phyloP scores from a whole-genome alignment of 2,113 vertebrate species.

The Strix uralensis region DNA sequence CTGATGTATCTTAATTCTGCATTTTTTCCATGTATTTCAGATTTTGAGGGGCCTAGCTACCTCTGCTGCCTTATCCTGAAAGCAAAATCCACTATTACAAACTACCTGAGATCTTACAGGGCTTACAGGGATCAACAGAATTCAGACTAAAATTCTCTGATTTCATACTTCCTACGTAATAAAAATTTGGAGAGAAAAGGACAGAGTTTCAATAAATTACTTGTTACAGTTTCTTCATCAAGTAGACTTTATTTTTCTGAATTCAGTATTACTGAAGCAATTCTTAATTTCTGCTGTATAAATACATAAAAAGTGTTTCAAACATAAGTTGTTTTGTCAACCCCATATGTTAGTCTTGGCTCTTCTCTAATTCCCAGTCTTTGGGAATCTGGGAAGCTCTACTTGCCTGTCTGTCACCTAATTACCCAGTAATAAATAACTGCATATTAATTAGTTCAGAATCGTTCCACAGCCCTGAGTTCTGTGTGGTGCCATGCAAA shows the following conservation, averaged over 20 bases:
- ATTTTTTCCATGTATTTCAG: not conserved
- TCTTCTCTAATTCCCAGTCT: not conserved
- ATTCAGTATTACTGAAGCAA: not conserved
- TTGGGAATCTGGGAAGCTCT: not conserved
- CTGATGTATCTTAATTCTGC: not conserved
- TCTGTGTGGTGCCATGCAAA: not conserved
- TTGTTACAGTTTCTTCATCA: not conserved
- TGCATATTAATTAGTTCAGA: not conserved
- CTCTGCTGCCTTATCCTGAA: not conserved
- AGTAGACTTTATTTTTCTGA: not conserved
- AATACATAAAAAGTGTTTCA: not conserved
- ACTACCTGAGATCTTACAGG: not conserved
- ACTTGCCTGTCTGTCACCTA: conserved; percentile 3
- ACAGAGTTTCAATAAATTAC: not conserved
- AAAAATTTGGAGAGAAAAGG: not conserved
- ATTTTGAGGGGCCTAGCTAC: not conserved
- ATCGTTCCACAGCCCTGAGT: not conserved
- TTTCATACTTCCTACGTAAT: not conserved
- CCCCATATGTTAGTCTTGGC: not conserved
- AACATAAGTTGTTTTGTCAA: not conserved
- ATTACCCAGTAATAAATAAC: not conserved
- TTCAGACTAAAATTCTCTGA: not conserved
- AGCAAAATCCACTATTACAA: not conserved
- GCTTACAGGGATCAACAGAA: not conserved
- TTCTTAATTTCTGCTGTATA: not conserved